Conservation (phyloP, 35 echinoderm and acorn worm genomes). For the Ophiothrix spiculata region DNA sequence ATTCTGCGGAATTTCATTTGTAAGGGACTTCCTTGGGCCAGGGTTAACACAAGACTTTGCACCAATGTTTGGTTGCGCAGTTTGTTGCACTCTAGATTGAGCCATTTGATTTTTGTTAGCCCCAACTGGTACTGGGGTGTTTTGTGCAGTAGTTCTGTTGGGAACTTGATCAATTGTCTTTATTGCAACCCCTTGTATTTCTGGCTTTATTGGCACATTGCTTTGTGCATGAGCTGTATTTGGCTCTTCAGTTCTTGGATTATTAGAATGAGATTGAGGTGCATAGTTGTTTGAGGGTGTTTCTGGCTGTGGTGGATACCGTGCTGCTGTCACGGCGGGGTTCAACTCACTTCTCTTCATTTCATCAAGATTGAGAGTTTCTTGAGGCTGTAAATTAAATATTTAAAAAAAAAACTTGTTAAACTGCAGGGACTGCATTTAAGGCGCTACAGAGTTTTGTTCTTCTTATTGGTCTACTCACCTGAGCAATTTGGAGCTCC, state of each 20-base stretch:
- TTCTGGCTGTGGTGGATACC: constrained; percentile 28
- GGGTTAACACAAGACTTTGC: no score
- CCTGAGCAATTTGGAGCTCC: no score
- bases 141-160: neutral
- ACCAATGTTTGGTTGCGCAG: no score
- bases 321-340: constrained; percentile 25
- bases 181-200: neutral
- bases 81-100: no score
- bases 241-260: neutral
- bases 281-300: neutral
- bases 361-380: constrained; percentile 27
- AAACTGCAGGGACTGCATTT: neutral
- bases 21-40: no score
- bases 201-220: neutral
- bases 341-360: constrained; percentile 53
- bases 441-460: no score
- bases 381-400: constrained; percentile 20
- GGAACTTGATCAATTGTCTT: neutral
- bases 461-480: no score
- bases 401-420: neutral
- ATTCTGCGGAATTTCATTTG: no score
- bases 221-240: neutral
- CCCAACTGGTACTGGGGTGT: neutral
- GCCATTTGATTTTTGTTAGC: no score
- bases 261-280: neutral